A percentile compares a stretch with the other conserved stretches of the same genome.
Evolutionary conservation across 2,888 invertebrate genomes (phyloP).

Genomic region (Drosophila maculinotata): DNA sequence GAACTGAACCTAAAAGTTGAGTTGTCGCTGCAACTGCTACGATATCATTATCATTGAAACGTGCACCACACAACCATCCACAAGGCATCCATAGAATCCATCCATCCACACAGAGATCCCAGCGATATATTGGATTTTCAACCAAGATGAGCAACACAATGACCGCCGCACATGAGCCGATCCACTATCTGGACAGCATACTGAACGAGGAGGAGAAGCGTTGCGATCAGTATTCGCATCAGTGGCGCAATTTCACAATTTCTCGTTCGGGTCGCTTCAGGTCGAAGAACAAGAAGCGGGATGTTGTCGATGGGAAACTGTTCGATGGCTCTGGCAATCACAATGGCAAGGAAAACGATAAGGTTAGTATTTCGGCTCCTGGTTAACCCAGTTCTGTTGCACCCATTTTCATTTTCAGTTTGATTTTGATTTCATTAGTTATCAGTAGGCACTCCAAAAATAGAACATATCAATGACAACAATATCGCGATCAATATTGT

Average conservation of each 20-base stretch:
- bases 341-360: slow-evolving; percentile 65
- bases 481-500: slow-evolving; percentile 36
- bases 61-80: slow-evolving; percentile 6
- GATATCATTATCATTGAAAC: slow-evolving; percentile 6
- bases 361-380: slow-evolving; percentile 48
- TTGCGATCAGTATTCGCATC: slow-evolving; percentile 82
- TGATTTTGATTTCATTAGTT: slow-evolving; percentile 21
- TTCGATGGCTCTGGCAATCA: slow-evolving; percentile 85
- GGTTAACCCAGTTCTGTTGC: slow-evolving; percentile 7
- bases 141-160: slow-evolving; percentile 74
- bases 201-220: slow-evolving; percentile 84
- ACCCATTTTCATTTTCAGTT: slow-evolving; percentile 16
- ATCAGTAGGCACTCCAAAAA: slow-evolving; percentile 29
- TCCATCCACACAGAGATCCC: too few relatives aligned
- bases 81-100: too few relatives aligned
- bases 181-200: slow-evolving; percentile 84
- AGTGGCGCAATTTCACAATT: slow-evolving; percentile 86
- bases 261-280: slow-evolving; percentile 87
- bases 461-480: slow-evolving; percentile 40
- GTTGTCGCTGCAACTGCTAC: slow-evolving; percentile 27
- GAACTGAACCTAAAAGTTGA: slow-evolving; percentile 35
- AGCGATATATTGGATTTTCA: too few relatives aligned
- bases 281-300: slow-evolving; percentile 86
- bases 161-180: slow-evolving; percentile 77
- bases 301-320: slow-evolving; percentile 86